Percentiles rank a stretch among this genome's conserved stretches.
These are phyloP conservation scores for Ceyx cyanopectus DNA, from an alignment of 2,113 vertebrate species.

Conservation along the genomic window DNA sequence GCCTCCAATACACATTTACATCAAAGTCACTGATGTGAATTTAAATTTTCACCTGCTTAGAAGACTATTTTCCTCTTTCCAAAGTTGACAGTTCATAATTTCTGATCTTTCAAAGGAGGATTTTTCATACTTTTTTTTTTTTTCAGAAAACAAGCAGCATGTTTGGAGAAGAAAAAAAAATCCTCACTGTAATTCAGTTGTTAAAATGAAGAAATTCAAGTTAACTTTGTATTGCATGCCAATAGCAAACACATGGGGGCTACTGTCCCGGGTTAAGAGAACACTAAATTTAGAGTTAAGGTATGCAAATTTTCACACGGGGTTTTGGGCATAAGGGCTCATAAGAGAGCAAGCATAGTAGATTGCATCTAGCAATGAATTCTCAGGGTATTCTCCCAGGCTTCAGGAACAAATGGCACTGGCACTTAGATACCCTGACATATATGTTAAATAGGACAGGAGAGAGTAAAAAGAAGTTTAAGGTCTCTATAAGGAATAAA, in stretches of 20 bases:
- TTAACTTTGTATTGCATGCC: background rate
- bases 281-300: background rate
- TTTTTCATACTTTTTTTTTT: background rate
- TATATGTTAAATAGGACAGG: background rate
- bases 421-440: background rate
- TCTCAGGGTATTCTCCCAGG: background rate
- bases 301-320: background rate
- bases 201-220: background rate
- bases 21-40: background rate
- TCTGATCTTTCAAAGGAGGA: background rate
- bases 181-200: background rate
- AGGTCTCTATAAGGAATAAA: background rate
- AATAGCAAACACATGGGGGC: fast-evolving
- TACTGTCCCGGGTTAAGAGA: background rate
- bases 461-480: background rate
- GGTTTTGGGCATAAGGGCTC: background rate
- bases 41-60: background rate
- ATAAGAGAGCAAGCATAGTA: background rate
- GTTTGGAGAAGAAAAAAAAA: background rate
- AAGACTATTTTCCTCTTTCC: background rate
- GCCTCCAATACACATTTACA: background rate
- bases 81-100: background rate
- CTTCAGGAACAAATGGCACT: background rate
- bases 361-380: background rate
- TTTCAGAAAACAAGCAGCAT: background rate